Percentiles rank a stretch among this genome's conserved stretches.
Conservation (phyloP, 2,797 vertebrate species). For the Sebastolobus altivelis region DNA sequence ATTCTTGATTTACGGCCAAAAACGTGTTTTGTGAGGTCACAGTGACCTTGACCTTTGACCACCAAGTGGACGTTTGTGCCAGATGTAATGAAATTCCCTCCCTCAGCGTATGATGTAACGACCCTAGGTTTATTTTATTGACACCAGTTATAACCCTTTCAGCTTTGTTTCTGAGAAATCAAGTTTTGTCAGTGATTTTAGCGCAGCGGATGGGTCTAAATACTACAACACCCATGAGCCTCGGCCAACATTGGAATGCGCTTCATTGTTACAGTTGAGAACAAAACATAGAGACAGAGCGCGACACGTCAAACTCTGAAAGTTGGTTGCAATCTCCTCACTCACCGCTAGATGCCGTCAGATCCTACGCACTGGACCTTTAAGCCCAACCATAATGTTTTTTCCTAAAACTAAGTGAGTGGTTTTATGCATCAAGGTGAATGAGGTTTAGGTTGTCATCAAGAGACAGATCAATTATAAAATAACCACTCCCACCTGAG, state of each 20-base stretch:
- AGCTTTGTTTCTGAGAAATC: not conserved
- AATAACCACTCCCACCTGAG: too few species aligned
- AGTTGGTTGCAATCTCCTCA: too few species aligned
- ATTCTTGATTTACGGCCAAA: not conserved
- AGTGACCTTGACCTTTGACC: not conserved
- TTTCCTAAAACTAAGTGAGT: too few species aligned
- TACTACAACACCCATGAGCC: not conserved
- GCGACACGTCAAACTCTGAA: accelerated
- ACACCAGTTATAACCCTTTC: not conserved
- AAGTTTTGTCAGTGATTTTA: not conserved
- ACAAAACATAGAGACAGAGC: not conserved
- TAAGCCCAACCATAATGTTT: too few species aligned
- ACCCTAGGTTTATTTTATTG: not conserved
- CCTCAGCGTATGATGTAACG: not conserved
- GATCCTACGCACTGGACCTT: too few species aligned
- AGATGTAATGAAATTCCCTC: not conserved
- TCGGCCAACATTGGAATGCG: not conserved
- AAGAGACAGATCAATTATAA: too few species aligned
- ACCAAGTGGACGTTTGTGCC: not conserved
- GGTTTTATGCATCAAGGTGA: too few species aligned
- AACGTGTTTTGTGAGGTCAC: not conserved
- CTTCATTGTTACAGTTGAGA: not conserved
- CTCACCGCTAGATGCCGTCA: too few species aligned
- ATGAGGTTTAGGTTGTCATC: too few species aligned
- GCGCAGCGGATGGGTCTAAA: not conserved